phyloP scores from a whole-genome alignment of 2,888 invertebrate genomes.

The Phyllotreta striolata region DNA sequence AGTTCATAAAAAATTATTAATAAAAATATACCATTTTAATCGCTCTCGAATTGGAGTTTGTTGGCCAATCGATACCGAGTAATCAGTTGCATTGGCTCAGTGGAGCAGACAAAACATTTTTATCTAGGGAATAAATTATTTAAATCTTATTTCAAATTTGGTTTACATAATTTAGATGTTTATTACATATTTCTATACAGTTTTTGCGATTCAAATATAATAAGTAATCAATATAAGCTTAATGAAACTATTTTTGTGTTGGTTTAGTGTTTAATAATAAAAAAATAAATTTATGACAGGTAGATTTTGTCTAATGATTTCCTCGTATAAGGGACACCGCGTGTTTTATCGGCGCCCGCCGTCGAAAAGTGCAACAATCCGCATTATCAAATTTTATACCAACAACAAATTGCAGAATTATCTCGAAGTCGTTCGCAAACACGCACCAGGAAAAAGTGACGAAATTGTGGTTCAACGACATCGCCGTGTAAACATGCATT shows the following conservation, averaged over 20 bases:
- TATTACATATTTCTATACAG: no score
- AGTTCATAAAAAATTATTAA: conserved; percentile 7
- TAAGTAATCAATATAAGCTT: no score
- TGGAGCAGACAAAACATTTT: no score
- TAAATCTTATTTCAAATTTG: no score
- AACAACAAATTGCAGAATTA: conserved; percentile 18
- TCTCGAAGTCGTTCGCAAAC: conserved; percentile 11
- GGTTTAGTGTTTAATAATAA: no score
- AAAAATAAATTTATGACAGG: not conserved
- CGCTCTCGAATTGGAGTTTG: not conserved
- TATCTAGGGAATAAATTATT: not conserved
- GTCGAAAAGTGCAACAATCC: conserved; percentile 6
- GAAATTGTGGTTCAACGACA: conserved; percentile 46
- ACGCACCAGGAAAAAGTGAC: conserved; percentile 36
- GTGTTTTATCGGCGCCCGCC: not conserved
- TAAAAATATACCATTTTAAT: conserved; percentile 3
- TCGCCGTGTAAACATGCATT: conserved; percentile 46
- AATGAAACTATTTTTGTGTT: no score
- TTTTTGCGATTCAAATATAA: no score
- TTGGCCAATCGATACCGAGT: no score
- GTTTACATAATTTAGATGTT: no score
- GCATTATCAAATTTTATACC: conserved; percentile 2
- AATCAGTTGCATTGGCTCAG: no score
- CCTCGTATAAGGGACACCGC: no score
- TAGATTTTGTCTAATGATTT: not conserved